phyloP scores from a whole-genome alignment of 2,113 vertebrate species.

The Trematocara zebra region DNA sequence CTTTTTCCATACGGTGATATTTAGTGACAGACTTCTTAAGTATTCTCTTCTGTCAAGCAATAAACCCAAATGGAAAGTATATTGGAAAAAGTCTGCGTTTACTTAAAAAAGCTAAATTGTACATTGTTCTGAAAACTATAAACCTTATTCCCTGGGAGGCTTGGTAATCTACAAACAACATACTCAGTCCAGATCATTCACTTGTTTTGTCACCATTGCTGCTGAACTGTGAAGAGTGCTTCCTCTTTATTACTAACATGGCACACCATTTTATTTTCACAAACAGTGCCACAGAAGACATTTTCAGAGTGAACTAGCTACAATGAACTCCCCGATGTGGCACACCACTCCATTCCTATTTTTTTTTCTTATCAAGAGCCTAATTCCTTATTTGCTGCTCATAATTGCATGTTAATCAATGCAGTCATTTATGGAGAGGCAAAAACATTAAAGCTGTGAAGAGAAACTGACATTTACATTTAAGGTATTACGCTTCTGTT shows the following conservation, averaged over 20 bases:
- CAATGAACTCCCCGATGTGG: neutral
- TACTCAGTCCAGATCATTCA: neutral
- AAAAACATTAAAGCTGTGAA: neutral
- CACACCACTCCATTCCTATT: neutral
- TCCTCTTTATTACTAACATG: neutral
- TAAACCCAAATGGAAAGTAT: accelerated
- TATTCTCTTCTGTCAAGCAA: neutral
- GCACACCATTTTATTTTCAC: neutral
- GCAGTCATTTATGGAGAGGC: neutral
- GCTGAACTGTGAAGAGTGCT: neutral
- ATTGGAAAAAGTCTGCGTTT: neutral
- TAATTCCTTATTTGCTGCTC: neutral
- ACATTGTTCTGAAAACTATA: neutral
- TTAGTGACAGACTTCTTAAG: neutral
- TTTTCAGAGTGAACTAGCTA: neutral
- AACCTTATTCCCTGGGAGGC: neutral
- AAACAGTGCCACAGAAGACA: neutral
- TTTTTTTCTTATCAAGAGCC: neutral
- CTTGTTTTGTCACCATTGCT: neutral
- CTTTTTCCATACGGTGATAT: neutral
- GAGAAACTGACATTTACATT: constrained; percentile 1
- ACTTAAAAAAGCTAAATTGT: neutral
- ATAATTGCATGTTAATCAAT: neutral
- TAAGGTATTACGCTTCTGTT: neutral
- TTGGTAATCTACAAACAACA: neutral